These are phyloP conservation scores for Passer domesticus DNA, from an alignment of 2,113 vertebrate species.

Conservation along the genomic window DNA sequence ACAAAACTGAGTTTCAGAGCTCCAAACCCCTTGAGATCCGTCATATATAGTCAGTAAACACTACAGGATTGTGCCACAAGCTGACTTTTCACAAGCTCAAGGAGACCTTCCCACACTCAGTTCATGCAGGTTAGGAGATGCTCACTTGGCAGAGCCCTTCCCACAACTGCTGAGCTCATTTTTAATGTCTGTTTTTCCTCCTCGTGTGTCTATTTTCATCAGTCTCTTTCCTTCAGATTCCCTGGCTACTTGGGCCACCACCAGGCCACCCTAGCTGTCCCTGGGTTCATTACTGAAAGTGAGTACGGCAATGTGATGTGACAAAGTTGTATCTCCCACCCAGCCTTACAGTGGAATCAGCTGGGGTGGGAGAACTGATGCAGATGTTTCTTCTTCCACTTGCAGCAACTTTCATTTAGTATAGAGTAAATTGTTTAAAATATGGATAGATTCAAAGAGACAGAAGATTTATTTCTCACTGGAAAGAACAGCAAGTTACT, in stretches of 20 bases:
- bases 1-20: not conserved
- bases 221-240: not conserved
- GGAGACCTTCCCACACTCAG: not conserved
- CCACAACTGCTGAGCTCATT: not conserved
- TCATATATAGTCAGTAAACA: not conserved
- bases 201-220: rapidly evolving
- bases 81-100: not conserved
- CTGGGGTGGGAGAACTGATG: not conserved
- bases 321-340: not conserved
- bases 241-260: not conserved
- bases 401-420: not conserved
- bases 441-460: not conserved
- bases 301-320: not conserved
- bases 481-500: not conserved
- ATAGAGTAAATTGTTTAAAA: not conserved
- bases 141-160: not conserved
- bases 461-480: not conserved
- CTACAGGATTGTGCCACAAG: not conserved
- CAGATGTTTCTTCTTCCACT: not conserved
- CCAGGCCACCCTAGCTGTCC: not conserved
- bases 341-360: not conserved
- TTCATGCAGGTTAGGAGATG: too few species aligned
- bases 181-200: not conserved
- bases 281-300: not conserved
- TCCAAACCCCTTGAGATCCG: not conserved